A percentile compares a stretch with the other conserved stretches of the same genome.
phyloP scores from a whole-genome alignment of 1,140 invertebrate genomes.

The Venturia canescens region DNA sequence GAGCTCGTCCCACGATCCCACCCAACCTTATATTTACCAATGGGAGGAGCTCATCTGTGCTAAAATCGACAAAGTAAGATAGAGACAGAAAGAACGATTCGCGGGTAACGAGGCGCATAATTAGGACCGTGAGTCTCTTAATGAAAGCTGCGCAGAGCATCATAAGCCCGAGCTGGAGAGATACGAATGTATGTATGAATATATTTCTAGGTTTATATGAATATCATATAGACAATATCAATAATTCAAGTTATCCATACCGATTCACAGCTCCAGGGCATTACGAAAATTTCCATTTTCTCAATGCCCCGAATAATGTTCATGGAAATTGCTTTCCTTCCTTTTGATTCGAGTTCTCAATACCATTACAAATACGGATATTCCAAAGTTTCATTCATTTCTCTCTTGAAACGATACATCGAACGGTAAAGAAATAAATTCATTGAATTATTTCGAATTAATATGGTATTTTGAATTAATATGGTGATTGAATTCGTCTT shows the following conservation, averaged over 20 bases:
- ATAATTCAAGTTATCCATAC: conserved; percentile 52
- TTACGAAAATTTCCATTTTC: not conserved
- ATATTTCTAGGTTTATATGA: not conserved
- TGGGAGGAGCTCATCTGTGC: not conserved
- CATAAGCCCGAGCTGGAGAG: conserved; percentile 22
- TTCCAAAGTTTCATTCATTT: not conserved
- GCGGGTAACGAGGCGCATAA: conserved; percentile 54
- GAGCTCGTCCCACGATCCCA: conserved; percentile 1
- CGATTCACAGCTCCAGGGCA: not conserved
- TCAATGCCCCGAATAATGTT: not conserved
- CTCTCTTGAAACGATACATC: not conserved
- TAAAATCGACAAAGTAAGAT: not conserved
- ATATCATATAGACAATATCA: conserved; percentile 43
- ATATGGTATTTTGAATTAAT: too few species aligned
- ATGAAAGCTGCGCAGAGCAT: conserved; percentile 49
- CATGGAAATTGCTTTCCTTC: not conserved
- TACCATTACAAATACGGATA: not conserved
- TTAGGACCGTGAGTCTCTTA: conserved; percentile 55
- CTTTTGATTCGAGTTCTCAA: not conserved
- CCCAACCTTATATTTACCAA: conserved; percentile 2
- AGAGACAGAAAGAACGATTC: conserved; percentile 25
- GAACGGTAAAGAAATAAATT: not conserved
- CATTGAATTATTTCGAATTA: too few species aligned
- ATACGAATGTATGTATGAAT: not conserved
- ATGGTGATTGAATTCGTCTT: too few species aligned